These are phyloP conservation scores for Panthera leo DNA, from an alignment of 2,113 vertebrate genomes.

Conservation along the genomic window DNA sequence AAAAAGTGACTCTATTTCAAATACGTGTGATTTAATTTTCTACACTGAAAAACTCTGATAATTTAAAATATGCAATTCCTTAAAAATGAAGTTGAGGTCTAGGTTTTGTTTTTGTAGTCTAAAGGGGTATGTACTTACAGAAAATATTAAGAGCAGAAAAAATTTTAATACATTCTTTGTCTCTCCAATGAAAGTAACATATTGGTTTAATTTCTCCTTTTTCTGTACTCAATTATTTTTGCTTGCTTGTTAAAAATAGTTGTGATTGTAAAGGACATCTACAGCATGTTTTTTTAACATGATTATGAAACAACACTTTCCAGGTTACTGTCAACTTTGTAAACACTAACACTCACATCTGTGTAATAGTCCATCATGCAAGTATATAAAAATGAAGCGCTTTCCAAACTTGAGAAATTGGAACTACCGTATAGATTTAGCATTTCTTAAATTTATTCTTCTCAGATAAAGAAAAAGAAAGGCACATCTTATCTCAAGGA, in stretches of 20 bases:
- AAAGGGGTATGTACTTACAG: not conserved
- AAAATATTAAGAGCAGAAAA: not conserved
- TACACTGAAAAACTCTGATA: not conserved
- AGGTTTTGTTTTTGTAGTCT: not conserved
- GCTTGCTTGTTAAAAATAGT: not conserved
- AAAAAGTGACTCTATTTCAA: not conserved
- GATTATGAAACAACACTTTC: not conserved
- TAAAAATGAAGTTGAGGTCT: not conserved
- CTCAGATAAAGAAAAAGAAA: constrained; percentile 1
- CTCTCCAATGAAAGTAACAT: not conserved
- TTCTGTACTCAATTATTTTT: not conserved
- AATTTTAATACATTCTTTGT: not conserved
- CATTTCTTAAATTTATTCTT: not conserved
- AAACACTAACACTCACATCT: not conserved
- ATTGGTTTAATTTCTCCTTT: not conserved
- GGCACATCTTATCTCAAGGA: not conserved
- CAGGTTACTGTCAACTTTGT: not conserved
- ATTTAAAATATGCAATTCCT: not conserved
- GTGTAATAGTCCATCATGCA: not conserved
- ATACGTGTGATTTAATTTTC: not conserved
- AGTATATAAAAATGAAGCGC: not conserved
- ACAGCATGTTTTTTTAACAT: not conserved
- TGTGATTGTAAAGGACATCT: not conserved
- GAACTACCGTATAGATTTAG: not conserved
- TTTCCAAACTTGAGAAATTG: constrained; percentile 10